Conservation (phyloP, 2,888 invertebrate genomes). For the Nowickia ferox region DNA sequence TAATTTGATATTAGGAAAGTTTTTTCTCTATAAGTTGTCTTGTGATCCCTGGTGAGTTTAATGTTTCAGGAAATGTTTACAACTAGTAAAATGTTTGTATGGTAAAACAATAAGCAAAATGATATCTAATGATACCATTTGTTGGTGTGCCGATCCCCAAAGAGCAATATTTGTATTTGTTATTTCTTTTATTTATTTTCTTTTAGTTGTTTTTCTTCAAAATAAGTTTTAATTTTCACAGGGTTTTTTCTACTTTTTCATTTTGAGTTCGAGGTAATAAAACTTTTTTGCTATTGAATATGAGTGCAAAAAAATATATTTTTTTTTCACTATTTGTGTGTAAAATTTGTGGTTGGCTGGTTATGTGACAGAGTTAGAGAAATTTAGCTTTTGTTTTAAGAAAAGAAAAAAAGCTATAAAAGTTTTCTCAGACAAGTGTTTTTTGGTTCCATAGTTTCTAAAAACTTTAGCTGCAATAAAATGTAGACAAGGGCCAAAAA, state of each 20-base stretch:
- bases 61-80: slow-evolving; percentile 36
- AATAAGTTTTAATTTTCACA: not conserved
- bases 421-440: no score
- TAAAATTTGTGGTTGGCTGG: not conserved
- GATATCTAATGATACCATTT: slow-evolving; percentile 54
- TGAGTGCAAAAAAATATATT: not conserved
- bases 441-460: no score
- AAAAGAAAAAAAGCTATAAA: no score
- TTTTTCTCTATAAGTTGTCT: slow-evolving; percentile 4
- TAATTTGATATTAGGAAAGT: not conserved
- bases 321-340: not conserved
- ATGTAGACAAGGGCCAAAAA: no score
- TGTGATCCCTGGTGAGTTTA: slow-evolving; percentile 7
- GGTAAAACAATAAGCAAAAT: slow-evolving; percentile 58
- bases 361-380: no score
- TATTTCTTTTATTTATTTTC: slow-evolving; percentile 5
- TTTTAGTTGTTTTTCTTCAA: not conserved
- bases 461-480: no score
- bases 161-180: slow-evolving; percentile 54
- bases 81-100: slow-evolving; percentile 41
- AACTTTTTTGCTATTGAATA: not conserved
- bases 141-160: slow-evolving; percentile 36
- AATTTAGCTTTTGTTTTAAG: no score
- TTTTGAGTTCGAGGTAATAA: not conserved
- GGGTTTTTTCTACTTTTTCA: not conserved